phyloP scores from a whole-genome alignment of 2,113 vertebrate genomes.

The Perca flavescens region DNA sequence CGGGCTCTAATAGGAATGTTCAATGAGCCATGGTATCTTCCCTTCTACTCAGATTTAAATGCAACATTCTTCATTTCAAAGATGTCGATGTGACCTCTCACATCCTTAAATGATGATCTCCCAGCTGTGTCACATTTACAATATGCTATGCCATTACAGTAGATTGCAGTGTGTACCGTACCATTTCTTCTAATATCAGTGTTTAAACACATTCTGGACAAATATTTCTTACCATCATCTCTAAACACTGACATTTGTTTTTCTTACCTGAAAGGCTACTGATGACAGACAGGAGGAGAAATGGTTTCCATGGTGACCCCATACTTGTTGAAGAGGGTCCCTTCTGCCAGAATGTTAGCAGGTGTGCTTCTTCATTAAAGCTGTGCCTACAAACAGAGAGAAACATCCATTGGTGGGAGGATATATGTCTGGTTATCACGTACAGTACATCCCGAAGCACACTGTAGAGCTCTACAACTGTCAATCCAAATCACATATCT shows the following conservation, averaged over 20 bases:
- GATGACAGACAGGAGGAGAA: conserved; percentile 91
- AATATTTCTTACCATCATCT: conserved; percentile 5
- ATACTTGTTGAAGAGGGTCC: conserved; percentile 88
- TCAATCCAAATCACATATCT: not conserved
- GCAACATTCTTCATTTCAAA: conserved; percentile 27
- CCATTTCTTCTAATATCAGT: not conserved
- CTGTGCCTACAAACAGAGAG: conserved; percentile 84
- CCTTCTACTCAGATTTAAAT: conserved; percentile 17
- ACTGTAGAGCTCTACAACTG: not conserved
- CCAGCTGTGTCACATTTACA: conserved; percentile 17
- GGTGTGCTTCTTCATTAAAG: conserved; percentile 92
- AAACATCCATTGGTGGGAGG: conserved; percentile 58
- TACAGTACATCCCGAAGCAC: conserved; percentile 12
- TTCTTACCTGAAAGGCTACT: conserved; percentile 93
- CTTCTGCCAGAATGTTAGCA: conserved; percentile 82
- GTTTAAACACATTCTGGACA: not conserved
- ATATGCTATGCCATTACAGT: not conserved
- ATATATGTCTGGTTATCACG: conserved; percentile 46
- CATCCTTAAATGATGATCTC: conserved; percentile 13
- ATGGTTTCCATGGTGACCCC: conserved; percentile 94
- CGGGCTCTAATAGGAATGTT: not conserved
- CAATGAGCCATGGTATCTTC: conserved; percentile 16
- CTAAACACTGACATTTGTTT: conserved; percentile 9
- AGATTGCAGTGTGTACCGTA: not conserved
- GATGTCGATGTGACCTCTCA: conserved; percentile 17